Base-by-base conservation (phyloP, 2,888 invertebrate genomes). In the Yponomeuta malinellus region DNA sequence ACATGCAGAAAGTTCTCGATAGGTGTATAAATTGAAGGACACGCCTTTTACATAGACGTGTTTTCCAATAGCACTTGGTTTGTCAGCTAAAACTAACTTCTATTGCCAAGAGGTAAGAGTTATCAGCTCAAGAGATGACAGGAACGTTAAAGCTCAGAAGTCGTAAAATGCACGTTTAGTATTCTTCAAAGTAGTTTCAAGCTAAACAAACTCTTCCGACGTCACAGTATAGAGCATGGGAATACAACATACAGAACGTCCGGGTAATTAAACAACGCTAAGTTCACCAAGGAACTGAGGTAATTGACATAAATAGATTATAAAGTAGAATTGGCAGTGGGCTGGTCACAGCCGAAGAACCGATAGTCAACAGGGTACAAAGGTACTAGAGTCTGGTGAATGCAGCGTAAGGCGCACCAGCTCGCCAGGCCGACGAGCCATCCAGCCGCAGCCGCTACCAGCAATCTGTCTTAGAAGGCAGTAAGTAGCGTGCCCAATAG, bases 141-240 rank as follows among this genome's bases (percentile, higher is more conserved):
- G 52, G 15, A 59, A 15, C 15, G 52, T 59, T 43, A 43, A 59
- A 59, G 52, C 52, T 15, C 52, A 59, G 15, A 12, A 59, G 52
- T 59, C 12, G 52, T 59, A 59, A 59, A 59, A 59, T 5, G 52
- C 52, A 59, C 52, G 52, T 59, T 59, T 59, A 59, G 52, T 59
- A 59, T 59, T 59, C 52, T 59, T 59, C 52, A 59, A 59, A 59
- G 52, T 59, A 59, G 52, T 12, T 59, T 59, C 52, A 59, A 59
- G 52, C 15, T 59, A 59, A 59, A 59, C 52, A 59, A 59, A 12
- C 52, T 59, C 52, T 59, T 15, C 6, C 2, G 0, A 59, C 52
- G 52, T 43, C 52, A 59, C 15, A 59, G 12, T 4, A 59, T 12
- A 59, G 15, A 59, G 15, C 52, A 59, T 5, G 15, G 8, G 2